Conservation (phyloP, 1,140 invertebrate genomes). For the Tetramorium alpestre region DNA sequence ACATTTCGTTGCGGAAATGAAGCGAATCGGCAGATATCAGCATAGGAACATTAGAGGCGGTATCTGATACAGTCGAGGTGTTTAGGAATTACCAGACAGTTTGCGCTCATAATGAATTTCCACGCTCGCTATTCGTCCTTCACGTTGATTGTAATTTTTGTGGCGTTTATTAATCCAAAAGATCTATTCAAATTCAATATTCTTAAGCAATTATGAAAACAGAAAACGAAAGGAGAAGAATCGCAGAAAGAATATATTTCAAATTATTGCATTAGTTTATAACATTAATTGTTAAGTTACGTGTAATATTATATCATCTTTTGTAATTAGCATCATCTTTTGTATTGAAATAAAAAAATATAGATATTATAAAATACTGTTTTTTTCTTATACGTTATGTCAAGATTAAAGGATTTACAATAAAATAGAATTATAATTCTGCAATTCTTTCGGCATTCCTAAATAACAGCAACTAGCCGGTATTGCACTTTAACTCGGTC, state of each 20-base stretch:
- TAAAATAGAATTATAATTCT: neutral
- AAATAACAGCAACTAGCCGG: neutral
- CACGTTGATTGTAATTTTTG: neutral
- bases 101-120: conserved; percentile 55
- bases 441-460: neutral
- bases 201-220: neutral
- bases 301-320: neutral
- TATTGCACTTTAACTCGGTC: conserved; percentile 20
- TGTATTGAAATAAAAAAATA: neutral
- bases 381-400: neutral
- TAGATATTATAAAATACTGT: neutral
- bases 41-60: conserved; percentile 75
- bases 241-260: neutral
- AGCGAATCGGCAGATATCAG: conserved; percentile 78
- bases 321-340: neutral
- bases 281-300: neutral
- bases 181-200: neutral
- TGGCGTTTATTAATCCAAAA: neutral
- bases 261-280: neutral
- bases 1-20: conserved; percentile 75
- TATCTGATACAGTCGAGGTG: conserved; percentile 69
- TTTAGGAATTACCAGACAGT: conserved; percentile 74
- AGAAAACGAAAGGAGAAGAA: neutral
- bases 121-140: neutral
- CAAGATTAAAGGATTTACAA: neutral